A percentile compares a stretch with the other conserved stretches of the same genome.
phyloP scores from a whole-genome alignment of 2,113 vertebrate genomes.

The Oryzias celebensis region DNA sequence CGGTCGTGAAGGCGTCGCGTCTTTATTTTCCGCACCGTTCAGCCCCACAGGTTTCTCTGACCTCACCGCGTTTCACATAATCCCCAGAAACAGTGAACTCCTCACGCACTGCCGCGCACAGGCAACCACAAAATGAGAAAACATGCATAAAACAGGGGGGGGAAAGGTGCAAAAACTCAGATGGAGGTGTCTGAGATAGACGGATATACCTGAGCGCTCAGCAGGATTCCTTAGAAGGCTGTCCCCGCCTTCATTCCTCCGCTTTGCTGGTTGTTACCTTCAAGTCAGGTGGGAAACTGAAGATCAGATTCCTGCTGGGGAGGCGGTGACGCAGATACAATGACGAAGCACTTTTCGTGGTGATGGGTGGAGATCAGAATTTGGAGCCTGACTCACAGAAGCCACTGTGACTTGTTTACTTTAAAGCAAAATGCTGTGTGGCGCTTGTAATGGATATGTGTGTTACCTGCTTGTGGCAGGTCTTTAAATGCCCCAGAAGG shows the following conservation, averaged over 20 bases:
- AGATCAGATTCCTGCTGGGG: slow-evolving; percentile 36
- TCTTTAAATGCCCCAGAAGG: too few species aligned
- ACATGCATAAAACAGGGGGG: neutral
- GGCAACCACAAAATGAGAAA: neutral
- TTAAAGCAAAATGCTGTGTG: too few species aligned
- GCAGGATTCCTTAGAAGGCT: neutral
- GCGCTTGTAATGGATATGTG: too few species aligned
- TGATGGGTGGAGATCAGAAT: slow-evolving; percentile 62
- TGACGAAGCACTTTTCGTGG: slow-evolving; percentile 59
- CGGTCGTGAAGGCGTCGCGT: too few species aligned
- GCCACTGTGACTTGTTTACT: neutral
- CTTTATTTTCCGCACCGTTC: neutral
- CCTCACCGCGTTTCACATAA: slow-evolving; percentile 42
- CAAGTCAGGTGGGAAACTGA: slow-evolving; percentile 16
- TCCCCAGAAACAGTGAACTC: slow-evolving; percentile 51
- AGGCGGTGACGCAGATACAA: slow-evolving; percentile 62
- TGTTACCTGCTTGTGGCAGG: too few species aligned
- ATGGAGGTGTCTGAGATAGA: neutral
- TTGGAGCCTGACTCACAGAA: slow-evolving; percentile 7
- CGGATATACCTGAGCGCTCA: slow-evolving; percentile 53
- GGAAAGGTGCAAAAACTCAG: neutral
- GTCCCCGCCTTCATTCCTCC: slow-evolving; percentile 19
- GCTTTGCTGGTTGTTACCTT: slow-evolving; percentile 20
- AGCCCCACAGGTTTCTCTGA: slow-evolving; percentile 30
- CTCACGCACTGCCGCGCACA: slow-evolving; percentile 2